Evolutionary conservation across 2,797 vertebrate genomes (phyloP), one percentile per base, ranked within the genome.

Genomic region (Crypturellus tataupa): DNA sequence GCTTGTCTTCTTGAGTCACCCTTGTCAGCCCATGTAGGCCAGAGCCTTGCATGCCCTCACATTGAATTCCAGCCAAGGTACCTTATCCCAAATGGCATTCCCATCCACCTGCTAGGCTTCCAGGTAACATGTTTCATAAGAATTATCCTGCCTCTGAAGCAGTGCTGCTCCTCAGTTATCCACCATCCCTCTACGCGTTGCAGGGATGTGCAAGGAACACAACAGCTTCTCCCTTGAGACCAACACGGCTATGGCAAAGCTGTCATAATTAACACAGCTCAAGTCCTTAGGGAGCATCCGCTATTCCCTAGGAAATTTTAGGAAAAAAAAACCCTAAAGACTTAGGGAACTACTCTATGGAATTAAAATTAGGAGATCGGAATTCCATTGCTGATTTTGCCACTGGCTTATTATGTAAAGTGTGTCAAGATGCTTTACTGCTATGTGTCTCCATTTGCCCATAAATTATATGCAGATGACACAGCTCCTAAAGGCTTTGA

Each of bases 141-240:
- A 23, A 25, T 9, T 24, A 9, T 71, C 0, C 2, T 70, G 53
- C 80, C 25, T 46, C 23, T 78, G 53, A 77, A 70, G 87, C 70
- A 80, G 33, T 51, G 1, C 1, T 56, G 23, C 29, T 6, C 76
- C n/a, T 90, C 80, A 67, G 60, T 64, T 68, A 83, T 31, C 29
- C 33, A 29, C 49, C 29, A 14, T 51, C 9, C 11, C 80, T 0
- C 0, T n/a, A n/a, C 44, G 46, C 68, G 27, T 31, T 87, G 14
- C 8, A 77, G 76, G 25, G 12, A 85, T 59, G 21, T 12, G 23
- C 39, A 87, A 11, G 27, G 46, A 56, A 35, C 5, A 10, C 3
- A 20, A 73, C 83, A 42, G 4, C 51, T 80, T 88, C 39, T 33
- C 62, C 75, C 63, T 40, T 60, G 84, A 75, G 80, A 85, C 42